phyloP scores from a whole-genome alignment of 1,140 invertebrate genomes.

The Pseudachorutes palmiensis region DNA sequence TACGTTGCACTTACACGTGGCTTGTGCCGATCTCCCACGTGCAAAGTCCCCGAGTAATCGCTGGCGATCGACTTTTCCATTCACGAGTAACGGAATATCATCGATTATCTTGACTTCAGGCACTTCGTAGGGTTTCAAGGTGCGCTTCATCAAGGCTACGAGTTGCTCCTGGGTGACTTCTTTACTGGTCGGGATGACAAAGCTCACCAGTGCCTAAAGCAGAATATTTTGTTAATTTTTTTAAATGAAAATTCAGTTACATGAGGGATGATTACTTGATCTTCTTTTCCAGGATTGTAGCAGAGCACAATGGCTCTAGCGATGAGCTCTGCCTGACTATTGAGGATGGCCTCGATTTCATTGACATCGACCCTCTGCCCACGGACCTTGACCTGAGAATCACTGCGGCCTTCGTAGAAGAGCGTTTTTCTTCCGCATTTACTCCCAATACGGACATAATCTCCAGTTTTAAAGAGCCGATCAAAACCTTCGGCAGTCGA shows the following conservation, averaged over 20 bases:
- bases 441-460: slow-evolving; percentile 65
- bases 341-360: slow-evolving; percentile 63
- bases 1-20: no score
- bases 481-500: slow-evolving; percentile 45
- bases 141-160: slow-evolving; percentile 52
- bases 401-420: slow-evolving; percentile 67
- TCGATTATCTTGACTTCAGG: slow-evolving; percentile 48
- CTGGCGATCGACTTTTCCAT: slow-evolving; percentile 77
- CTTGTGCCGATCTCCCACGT: slow-evolving; percentile 37
- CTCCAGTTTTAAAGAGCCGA: slow-evolving; percentile 66
- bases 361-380: slow-evolving; percentile 74
- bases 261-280: slow-evolving; percentile 46
- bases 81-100: slow-evolving; percentile 64
- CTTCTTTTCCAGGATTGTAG: slow-evolving; percentile 62
- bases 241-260: not conserved
- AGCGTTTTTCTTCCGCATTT: slow-evolving; percentile 42
- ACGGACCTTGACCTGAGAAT: slow-evolving; percentile 77
- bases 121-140: slow-evolving; percentile 36
- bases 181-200: slow-evolving; percentile 52
- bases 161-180: slow-evolving; percentile 54
- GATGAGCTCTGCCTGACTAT: slow-evolving; percentile 50
- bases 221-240: slow-evolving; percentile 36
- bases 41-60: slow-evolving; percentile 59
- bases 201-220: slow-evolving; percentile 63
- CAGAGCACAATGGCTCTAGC: slow-evolving; percentile 64